Conservation (phyloP, 2,797 vertebrate genomes). For the Lagorchestes hirsutus region DNA sequence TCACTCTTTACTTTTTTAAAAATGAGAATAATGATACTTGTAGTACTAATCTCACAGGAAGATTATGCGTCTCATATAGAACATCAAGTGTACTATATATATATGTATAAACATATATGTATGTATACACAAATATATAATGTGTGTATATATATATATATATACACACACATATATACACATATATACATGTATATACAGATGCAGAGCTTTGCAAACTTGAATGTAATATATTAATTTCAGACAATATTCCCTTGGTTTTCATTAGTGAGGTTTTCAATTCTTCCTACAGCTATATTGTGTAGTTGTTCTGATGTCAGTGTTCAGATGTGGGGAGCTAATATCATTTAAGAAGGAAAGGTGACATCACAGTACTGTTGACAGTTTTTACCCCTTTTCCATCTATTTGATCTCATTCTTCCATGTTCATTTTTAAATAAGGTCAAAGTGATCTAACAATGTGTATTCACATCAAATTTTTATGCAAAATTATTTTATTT, state of each 20-base stretch:
- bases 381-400: neutral
- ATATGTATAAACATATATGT: no score
- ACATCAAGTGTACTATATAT: neutral
- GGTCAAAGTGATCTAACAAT: neutral
- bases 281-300: neutral
- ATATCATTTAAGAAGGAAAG: neutral
- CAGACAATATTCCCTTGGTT: neutral
- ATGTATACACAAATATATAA: no score
- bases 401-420: neutral
- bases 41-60: neutral
- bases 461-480: neutral
- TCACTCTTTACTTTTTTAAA: neutral
- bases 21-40: neutral
- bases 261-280: neutral
- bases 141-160: no score
- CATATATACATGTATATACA: neutral
- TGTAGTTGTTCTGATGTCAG: neutral
- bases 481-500: neutral
- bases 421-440: neutral
- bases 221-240: neutral
- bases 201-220: neutral
- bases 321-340: neutral
- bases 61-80: neutral
- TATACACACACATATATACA: no score
- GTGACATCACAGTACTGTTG: neutral